Evolutionary conservation across 2,797 vertebrate species (phyloP).

Genomic region (Chelidonichthys spinosus): DNA sequence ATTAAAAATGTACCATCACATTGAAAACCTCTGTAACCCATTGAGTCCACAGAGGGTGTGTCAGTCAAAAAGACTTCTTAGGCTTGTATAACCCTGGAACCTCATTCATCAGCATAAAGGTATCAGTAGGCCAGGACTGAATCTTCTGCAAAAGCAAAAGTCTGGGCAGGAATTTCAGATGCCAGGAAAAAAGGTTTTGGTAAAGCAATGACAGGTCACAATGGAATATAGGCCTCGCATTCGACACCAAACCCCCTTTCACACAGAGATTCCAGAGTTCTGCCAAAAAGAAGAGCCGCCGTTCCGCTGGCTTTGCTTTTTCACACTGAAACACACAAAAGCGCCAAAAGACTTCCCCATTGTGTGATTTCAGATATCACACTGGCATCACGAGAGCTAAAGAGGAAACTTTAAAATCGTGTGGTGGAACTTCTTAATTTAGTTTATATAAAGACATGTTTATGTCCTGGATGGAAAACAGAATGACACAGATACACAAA

Average conservation of each 20-base stretch:
- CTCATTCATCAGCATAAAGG: not conserved
- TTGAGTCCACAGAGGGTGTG: not conserved
- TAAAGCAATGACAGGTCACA: not conserved
- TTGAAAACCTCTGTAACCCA: not conserved
- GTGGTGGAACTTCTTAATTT: slow-evolving; percentile 8
- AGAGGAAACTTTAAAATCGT: slow-evolving; percentile 7
- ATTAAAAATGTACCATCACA: too few relatives aligned
- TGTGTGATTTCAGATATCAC: too few relatives aligned
- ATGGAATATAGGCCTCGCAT: not conserved
- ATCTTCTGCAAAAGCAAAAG: not conserved
- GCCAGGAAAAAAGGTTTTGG: not conserved
- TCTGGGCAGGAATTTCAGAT: not conserved
- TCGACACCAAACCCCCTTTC: not conserved
- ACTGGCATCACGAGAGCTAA: too few relatives aligned
- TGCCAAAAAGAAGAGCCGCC: too few relatives aligned
- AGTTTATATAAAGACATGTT: slow-evolving; percentile 29
- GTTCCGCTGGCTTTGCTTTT: too few relatives aligned
- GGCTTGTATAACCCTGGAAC: not conserved
- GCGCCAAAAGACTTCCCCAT: too few relatives aligned
- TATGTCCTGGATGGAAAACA: slow-evolving; percentile 10
- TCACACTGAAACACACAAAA: too few relatives aligned
- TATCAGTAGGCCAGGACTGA: not conserved
- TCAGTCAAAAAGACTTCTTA: slow-evolving; percentile 4
- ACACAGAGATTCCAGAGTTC: too few relatives aligned
- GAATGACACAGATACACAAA: not conserved